Evolutionary conservation across 2,113 vertebrate species (phyloP), one percentile per base, ranked within the genome.

Genomic region (Sialia sialis): DNA sequence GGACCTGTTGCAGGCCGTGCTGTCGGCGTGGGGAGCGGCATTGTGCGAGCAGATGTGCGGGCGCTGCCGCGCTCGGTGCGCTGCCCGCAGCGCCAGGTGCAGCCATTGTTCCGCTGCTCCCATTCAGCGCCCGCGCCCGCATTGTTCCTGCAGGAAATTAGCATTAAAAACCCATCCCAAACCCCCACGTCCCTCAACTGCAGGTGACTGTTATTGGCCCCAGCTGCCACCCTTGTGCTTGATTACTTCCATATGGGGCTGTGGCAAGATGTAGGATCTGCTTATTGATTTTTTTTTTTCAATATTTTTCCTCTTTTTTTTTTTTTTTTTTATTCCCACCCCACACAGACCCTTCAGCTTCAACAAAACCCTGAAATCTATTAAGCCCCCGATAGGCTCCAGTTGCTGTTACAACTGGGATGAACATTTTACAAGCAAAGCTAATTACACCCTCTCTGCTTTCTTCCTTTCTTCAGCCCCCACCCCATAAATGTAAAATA

Each of bases 131-230:
- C 97, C 64, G 94, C 84, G 96, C 97, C 96, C 95, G 87, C 97
- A 98, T 98, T 98, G 98, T 98, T 97, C 96, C 97, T 88, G 43
- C 95, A 96, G 97, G 97, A 98, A 98, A 98, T 98, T 98, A 98
- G 98, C 98, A 98, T 98, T 95, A 98, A 97, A 97, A 98, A 97
- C 97, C 97, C 97, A 98, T 97, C 98, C 97, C 55, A 97, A 98
- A 94, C 96, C 97, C 97, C 98, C 89, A 84, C 27, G 96, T 97
- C 97, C 97, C 97, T 97, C 97, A 93, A 94, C 98, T 98, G 99
- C 99, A 99, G 99, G 99, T 99, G 98, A 99, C 98, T 99, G 98
- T 98, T 99, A 98, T 98, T 98, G 98, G 98, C 98, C 98, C 98
- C 99, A 99, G 99, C 99, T 99, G 99, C 98, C 98, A 98, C 96